Conservation (phyloP, 2,888 invertebrate genomes). For the Drosophila dives region DNA sequence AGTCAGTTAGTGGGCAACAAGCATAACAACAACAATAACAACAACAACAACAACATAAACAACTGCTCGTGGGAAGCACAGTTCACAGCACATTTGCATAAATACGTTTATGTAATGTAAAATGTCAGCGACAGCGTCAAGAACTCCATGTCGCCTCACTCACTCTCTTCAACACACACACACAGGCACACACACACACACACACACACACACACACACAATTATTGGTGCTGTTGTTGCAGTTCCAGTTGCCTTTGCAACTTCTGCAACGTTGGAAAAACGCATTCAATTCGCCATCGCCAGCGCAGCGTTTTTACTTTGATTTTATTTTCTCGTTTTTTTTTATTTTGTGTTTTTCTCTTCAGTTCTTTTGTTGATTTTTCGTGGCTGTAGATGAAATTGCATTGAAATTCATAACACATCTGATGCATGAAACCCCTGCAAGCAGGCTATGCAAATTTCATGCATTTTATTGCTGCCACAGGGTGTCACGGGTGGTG, state of each 20-base stretch:
- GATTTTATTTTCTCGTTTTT: conserved; percentile 19
- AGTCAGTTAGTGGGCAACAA: conserved; percentile 61
- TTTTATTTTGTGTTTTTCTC: conserved; percentile 7
- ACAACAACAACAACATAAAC: conserved; percentile 21
- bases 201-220: conserved; percentile 3
- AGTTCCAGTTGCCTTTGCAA: conserved; percentile 42
- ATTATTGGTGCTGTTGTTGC: conserved; percentile 9
- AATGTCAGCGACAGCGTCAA: conserved; percentile 76
- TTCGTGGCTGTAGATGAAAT: conserved; percentile 28
- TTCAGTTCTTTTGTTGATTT: conserved; percentile 11
- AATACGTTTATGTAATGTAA: conserved; percentile 79
- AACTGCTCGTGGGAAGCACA: conserved; percentile 55
- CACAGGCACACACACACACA: conserved; percentile 4
- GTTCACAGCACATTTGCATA: conserved; percentile 75
- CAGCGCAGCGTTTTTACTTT: conserved; percentile 25
- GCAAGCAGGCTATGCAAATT: conserved; percentile 73
- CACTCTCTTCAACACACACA: conserved; percentile 7
- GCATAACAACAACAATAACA: conserved; percentile 27
- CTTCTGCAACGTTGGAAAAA: conserved; percentile 46
- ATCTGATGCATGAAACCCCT: conserved; percentile 78
- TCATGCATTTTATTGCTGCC: conserved; percentile 56
- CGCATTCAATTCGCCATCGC: conserved; percentile 53
- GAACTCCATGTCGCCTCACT: conserved; percentile 40
- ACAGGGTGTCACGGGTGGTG: conserved; percentile 19
- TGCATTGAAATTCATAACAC: conserved; percentile 79